Base-by-base conservation (phyloP, 2,888 invertebrate genomes). In the Himalopsyche japonica region DNA sequence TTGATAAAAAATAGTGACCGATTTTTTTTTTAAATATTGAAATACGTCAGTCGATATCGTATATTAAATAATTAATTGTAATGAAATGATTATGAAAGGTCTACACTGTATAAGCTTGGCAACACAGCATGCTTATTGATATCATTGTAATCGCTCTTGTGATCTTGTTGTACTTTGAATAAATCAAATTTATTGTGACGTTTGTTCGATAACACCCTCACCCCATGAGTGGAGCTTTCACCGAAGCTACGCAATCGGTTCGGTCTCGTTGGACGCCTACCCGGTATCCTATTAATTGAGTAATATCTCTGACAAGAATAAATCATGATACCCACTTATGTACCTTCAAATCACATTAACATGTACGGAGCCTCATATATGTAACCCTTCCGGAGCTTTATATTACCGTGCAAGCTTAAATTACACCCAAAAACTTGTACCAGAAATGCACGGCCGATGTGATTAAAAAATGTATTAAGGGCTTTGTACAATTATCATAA, bases 261-360 rank as follows among this genome's bases (percentile, higher is more conserved):
- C 57, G 20, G 20, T 20, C 57, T 20, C 20, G 57, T 24, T n/a
- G 57, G 24, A 57, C 20, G 57, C 57, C 57, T 57, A 57, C 57
- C 18, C 30, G 49, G 30, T 80, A 34, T 76, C 78, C 78, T 82
- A 82, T 82, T 82, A 82, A 83, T 83, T 83, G 83, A 76, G 24
- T 80, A 70, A 49, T 83, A 83, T 83, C 82, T 82, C 77, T 20
- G 32, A 57, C 57, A 20, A 32, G 57, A 57, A 10, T 57, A 57
- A 57, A 57, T 57, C 57, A 57, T 57, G 57, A 57, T 57, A 57
- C 24, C 0, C 20, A 57, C 57, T 57, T 20, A 24, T 57, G 24
- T 57, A 57, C 57, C 57, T 57, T 57, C 20, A 57, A 57, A 20
- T 57, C 57, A 24, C 57, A 20, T 57, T 57, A 24, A 8, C 57